These are phyloP conservation scores for Byasa hedistus DNA, from an alignment of 2,888 invertebrate genomes.

Conservation along the genomic window DNA sequence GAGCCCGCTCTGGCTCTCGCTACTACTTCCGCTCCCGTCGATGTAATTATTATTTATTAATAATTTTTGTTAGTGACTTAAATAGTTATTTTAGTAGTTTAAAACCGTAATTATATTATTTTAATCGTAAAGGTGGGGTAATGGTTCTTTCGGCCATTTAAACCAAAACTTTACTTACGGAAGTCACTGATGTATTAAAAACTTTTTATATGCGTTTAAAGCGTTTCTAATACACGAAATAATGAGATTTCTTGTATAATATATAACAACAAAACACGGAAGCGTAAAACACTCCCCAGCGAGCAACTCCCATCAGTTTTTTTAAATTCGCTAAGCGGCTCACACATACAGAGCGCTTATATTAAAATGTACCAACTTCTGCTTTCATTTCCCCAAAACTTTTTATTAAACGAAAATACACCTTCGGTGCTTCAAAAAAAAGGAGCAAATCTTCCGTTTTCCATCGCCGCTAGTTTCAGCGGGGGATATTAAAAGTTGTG, in stretches of 20 bases:
- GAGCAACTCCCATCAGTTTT: slow-evolving; percentile 53
- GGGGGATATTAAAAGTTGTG: slow-evolving; percentile 70
- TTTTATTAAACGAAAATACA: slow-evolving; percentile 31
- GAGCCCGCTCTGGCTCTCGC: too few species aligned
- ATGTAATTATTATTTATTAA: too few species aligned
- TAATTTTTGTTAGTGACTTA: too few species aligned
- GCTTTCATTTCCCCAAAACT: slow-evolving; percentile 34
- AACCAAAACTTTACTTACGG: too few species aligned
- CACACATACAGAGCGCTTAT: slow-evolving; percentile 59
- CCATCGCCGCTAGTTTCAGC: slow-evolving; percentile 34
- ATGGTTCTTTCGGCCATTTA: too few species aligned
- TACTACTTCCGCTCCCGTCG: too few species aligned
- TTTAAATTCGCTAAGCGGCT: slow-evolving; percentile 65
- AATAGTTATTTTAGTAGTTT: too few species aligned
- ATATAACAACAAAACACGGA: slow-evolving; percentile 16
- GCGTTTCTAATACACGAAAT: neutral
- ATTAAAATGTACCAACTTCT: slow-evolving; percentile 51
- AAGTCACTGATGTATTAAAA: too few species aligned
- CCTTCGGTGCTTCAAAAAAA: slow-evolving; percentile 30
- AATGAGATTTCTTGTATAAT: neutral
- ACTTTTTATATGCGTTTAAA: too few species aligned
- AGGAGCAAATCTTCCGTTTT: slow-evolving; percentile 34
- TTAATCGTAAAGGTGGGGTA: too few species aligned
- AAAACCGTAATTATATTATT: too few species aligned
- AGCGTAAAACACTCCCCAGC: slow-evolving; percentile 50